Evolutionary conservation across 2,113 vertebrate genomes (phyloP).

Genomic region (rat (Rattus norvegicus)): GRCr8 NC_086039.1:142473501-142474000

Average conservation of each 20-base stretch:
- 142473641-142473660: neutral
- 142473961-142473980: too few relatives aligned
- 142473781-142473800: too few relatives aligned
- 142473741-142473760: neutral
- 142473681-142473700: neutral
- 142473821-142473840: too few relatives aligned
- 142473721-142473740: slow-evolving; percentile 12
- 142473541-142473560: neutral
- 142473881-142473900: too few relatives aligned
- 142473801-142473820: too few relatives aligned
- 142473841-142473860: too few relatives aligned
- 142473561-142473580: slow-evolving; percentile 33
- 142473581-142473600: neutral
- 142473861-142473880: too few relatives aligned
- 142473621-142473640: neutral
- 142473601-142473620: neutral
- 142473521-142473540: slow-evolving; percentile 8
- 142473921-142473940: too few relatives aligned
- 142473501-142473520: slow-evolving; percentile 22
- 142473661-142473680: neutral
- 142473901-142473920: too few relatives aligned
- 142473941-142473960: too few relatives aligned
- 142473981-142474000: too few relatives aligned
- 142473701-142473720: neutral
- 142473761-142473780: too few relatives aligned